phyloP scores from a whole-genome alignment of 2,797 vertebrate species.

The Chloroceryle inda region DNA sequence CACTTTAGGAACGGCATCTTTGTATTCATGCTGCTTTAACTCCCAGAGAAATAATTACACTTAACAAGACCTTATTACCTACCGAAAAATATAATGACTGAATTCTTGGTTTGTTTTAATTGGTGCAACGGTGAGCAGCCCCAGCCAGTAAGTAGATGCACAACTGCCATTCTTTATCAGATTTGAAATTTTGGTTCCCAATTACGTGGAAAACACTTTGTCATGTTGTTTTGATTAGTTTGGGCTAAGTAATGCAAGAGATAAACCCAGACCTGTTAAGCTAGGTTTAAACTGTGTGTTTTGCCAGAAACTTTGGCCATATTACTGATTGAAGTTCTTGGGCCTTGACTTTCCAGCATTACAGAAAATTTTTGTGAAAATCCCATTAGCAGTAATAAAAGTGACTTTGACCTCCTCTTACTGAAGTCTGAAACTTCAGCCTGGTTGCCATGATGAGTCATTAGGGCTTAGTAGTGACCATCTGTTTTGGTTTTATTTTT shows the following conservation, averaged over 20 bases:
- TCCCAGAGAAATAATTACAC: slow-evolving; percentile 39
- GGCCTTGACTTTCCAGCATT: background rate
- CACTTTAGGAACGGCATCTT: background rate
- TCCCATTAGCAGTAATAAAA: background rate
- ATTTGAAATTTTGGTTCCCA: background rate
- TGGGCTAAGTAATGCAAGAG: background rate
- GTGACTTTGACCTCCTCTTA: background rate
- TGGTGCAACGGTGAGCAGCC: slow-evolving; percentile 93
- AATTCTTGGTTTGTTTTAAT: slow-evolving; percentile 94
- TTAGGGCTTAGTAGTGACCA: background rate
- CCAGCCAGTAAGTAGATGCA: slow-evolving; percentile 85
- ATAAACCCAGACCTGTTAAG: background rate
- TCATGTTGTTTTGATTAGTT: background rate
- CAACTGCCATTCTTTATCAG: background rate
- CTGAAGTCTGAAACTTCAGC: background rate
- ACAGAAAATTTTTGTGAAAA: background rate
- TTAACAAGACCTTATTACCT: slow-evolving; percentile 78
- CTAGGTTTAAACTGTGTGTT: background rate
- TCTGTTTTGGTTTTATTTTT: background rate
- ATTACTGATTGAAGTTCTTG: background rate
- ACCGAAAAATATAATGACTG: slow-evolving; percentile 84
- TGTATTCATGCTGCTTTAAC: slow-evolving; percentile 68
- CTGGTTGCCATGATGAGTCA: background rate
- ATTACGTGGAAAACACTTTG: background rate
- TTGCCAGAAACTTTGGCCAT: background rate